phyloP scores from a whole-genome alignment of 2,797 vertebrate genomes.

The Hoplostethus mediterraneus region DNA sequence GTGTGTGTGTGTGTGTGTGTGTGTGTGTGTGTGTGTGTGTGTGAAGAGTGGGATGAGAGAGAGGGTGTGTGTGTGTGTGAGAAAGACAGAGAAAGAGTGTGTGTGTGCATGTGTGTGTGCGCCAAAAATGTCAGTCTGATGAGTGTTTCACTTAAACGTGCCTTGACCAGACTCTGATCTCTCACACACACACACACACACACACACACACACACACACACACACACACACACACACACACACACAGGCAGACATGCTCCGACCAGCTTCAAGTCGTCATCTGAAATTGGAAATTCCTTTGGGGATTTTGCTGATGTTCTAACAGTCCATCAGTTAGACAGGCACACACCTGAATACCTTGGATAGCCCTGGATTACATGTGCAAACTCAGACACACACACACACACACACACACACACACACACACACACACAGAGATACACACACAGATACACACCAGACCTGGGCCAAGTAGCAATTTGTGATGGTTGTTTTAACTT shows the following conservation, averaged over 20 bases:
- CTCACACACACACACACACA: slow-evolving; percentile 6
- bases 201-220: slow-evolving; percentile 8
- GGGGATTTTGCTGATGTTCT: slow-evolving; percentile 33
- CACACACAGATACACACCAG: not conserved
- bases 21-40: not conserved
- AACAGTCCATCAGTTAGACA: slow-evolving; percentile 38
- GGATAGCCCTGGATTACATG: slow-evolving; percentile 8
- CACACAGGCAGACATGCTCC: slow-evolving; percentile 34
- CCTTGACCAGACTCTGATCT: slow-evolving; percentile 42
- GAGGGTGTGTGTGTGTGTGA: slow-evolving; percentile 2
- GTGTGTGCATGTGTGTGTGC: slow-evolving; percentile 23
- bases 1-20: slow-evolving; percentile 24
- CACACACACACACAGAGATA: not conserved
- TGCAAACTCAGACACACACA: not conserved
- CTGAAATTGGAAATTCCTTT: slow-evolving; percentile 42
- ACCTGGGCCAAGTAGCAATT: no score
- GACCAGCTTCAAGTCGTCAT: slow-evolving; percentile 19
- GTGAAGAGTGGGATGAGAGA: slow-evolving; percentile 29
- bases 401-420: slow-evolving; percentile 9
- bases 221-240: not conserved
- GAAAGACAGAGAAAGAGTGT: not conserved
- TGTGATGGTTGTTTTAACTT: no score
- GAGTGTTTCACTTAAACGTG: slow-evolving; percentile 34
- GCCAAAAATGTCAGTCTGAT: slow-evolving; percentile 46
- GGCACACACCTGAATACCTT: slow-evolving; percentile 41